Evolutionary conservation across 37 sponge, comb jelly and placozoan species (phyloP).

Genomic region (Halichondria panicea): DNA sequence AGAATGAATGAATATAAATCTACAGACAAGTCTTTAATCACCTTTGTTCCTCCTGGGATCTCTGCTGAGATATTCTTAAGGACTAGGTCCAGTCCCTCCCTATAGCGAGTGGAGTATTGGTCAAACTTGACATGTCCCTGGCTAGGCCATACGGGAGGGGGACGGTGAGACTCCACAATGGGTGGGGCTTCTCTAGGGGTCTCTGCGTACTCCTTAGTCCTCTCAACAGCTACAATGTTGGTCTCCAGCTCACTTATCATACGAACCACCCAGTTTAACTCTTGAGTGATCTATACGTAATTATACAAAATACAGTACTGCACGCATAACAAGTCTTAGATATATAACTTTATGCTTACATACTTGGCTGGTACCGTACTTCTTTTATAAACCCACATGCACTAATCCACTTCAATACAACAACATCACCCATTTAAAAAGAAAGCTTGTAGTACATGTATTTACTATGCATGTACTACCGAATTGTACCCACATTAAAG

Average conservation of each 20-base stretch:
- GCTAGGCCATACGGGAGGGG: conserved; percentile 87
- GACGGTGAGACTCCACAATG: conserved; percentile 59
- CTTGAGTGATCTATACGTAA: conserved; percentile 66
- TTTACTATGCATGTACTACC: too few relatives aligned
- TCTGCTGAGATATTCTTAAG: conserved; percentile 73
- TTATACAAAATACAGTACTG: too few relatives aligned
- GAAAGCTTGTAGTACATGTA: too few relatives aligned
- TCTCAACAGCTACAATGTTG: conserved; percentile 94
- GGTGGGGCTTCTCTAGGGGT: conserved; percentile 79
- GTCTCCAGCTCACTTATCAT: conserved; percentile 93
- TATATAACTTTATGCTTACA: too few relatives aligned
- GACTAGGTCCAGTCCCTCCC: conserved; percentile 92
- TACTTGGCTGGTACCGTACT: too few relatives aligned
- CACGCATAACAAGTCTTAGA: too few relatives aligned
- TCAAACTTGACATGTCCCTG: conserved; percentile 81
- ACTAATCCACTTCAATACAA: too few relatives aligned
- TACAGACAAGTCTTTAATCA: too few relatives aligned
- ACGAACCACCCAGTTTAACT: conserved; percentile 86
- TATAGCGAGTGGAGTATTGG: conserved; percentile 84
- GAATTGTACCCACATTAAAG: too few relatives aligned
- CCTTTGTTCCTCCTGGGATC: conserved; percentile 87
- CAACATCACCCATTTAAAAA: too few relatives aligned
- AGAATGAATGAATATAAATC: too few relatives aligned
- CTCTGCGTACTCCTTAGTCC: conserved; percentile 91
- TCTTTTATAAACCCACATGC: too few relatives aligned